A percentile compares a stretch with the other conserved stretches of the same genome.
phyloP scores from a whole-genome alignment of 2,113 vertebrate genomes.

The Tautogolabrus adspersus region DNA sequence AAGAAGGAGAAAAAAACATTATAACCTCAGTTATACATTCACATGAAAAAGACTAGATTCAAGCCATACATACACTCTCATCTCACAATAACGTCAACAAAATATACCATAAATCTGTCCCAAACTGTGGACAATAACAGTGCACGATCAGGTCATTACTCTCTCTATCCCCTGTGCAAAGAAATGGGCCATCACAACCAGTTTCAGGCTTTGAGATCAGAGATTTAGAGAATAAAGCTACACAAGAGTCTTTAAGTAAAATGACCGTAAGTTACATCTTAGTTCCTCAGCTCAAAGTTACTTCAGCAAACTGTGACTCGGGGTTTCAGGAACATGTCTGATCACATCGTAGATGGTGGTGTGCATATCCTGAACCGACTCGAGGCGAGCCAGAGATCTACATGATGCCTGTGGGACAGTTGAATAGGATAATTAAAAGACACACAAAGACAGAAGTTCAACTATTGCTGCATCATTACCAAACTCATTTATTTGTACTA shows the following conservation, averaged over 20 bases:
- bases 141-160: conserved; percentile 57
- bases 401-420: conserved; percentile 76
- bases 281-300: conserved; percentile 37
- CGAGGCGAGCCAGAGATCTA: conserved; percentile 81
- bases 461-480: background rate
- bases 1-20: background rate
- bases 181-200: conserved; percentile 43
- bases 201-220: conserved; percentile 42
- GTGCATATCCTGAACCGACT: conserved; percentile 82
- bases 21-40: conserved; percentile 22
- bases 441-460: background rate
- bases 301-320: conserved; percentile 76
- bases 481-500: background rate
- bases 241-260: conserved; percentile 47
- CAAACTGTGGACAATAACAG: conserved; percentile 54
- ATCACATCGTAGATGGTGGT: conserved; percentile 88
- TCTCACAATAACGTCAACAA: conserved; percentile 43
- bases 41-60: conserved; percentile 13
- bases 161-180: conserved; percentile 65
- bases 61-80: conserved; percentile 39
- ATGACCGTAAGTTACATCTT: conserved; percentile 3
- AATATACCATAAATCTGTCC: conserved; percentile 36
- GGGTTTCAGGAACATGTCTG: conserved; percentile 82
- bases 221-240: conserved; percentile 54
- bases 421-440: conserved; percentile 4